Evolutionary conservation across 2,797 vertebrate genomes (phyloP).

Genomic region (Tarsius wallacei): DNA sequence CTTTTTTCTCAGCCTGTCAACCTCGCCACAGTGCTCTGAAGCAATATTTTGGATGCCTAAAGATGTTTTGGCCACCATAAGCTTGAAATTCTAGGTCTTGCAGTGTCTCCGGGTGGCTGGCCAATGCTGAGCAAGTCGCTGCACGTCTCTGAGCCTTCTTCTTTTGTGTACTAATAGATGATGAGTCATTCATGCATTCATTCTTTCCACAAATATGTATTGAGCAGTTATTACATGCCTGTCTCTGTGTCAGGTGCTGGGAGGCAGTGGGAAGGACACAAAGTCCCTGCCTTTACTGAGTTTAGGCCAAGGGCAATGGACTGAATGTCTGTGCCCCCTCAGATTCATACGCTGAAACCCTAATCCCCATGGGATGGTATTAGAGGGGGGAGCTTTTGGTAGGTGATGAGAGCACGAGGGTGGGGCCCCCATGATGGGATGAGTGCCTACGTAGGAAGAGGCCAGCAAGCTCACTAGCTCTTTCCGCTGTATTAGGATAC

Average conservation of each 20-base stretch:
- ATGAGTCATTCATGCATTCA: neutral
- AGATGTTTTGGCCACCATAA: neutral
- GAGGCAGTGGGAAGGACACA: rapidly evolving
- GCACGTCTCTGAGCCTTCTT: neutral
- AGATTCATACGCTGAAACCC: too few species aligned
- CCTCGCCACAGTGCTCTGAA: neutral
- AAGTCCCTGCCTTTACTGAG: neutral
- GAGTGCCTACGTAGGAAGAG: neutral
- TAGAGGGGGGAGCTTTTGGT: neutral
- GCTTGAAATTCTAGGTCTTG: neutral
- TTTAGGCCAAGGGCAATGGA: neutral
- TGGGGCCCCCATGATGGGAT: too few species aligned
- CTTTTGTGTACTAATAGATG: neutral
- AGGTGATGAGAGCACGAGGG: too few species aligned
- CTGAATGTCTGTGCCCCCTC: neutral
- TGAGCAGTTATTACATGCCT: rapidly evolving
- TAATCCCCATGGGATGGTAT: neutral
- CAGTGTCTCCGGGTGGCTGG: neutral
- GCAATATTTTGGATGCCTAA: neutral
- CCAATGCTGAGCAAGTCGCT: neutral
- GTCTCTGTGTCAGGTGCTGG: neutral
- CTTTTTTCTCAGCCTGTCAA: neutral
- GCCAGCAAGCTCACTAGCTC: neutral
- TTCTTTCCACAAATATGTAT: neutral
- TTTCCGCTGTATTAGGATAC: neutral